Base-by-base conservation (phyloP, 2,888 invertebrate genomes). In the Eulithis prunata region DNA sequence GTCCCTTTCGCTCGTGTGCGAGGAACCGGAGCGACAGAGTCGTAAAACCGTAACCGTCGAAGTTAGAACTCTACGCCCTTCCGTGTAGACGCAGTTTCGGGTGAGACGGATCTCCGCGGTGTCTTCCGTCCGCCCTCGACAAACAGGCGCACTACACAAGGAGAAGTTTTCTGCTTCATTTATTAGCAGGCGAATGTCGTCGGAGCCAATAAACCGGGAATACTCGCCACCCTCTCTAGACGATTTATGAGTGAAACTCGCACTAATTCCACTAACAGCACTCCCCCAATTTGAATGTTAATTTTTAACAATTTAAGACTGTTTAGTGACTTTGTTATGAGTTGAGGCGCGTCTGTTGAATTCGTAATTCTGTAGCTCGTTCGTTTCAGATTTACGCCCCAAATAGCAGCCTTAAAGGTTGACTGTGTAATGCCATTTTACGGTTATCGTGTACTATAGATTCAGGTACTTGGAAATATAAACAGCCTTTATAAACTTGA, bases 101-200 rank as follows among this genome's bases (percentile, higher is more conserved):
- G 84, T 79, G 77, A 71, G 75, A 74, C 69, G 69, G 74, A 74
- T 64, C 65, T 71, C 70, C 72, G 77, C 78, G 82, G 82, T 80
- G 82, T 85, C 87, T 87, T 86, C 83, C 86, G 86, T 86, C 83
- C 86, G 86, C 81, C 79, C 80, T 81, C 82, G 78, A 82, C 85
- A 86, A 88, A 88, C 86, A 86, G 73, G 84, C 81, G 80, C 80
- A 83, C 85, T 83, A 84, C 85, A 83, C 85, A 84, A 82, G 86
- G 88, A 84, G 86, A 90, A 91, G 89, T 91, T 91, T 90, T 90
- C 91, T 88, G 90, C 87, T 92, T 91, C 91, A 91, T 92, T 91
- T 91, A 90, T 91, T 90, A 91, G 88, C 85, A 79, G 80, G 87
- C 85, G 85, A 84, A 88, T 87, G 91, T 88, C 88, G 88, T 86